These are phyloP conservation scores for Hypolimnas misippus DNA, from an alignment of 2,888 invertebrate species.

Conservation along the genomic window DNA sequence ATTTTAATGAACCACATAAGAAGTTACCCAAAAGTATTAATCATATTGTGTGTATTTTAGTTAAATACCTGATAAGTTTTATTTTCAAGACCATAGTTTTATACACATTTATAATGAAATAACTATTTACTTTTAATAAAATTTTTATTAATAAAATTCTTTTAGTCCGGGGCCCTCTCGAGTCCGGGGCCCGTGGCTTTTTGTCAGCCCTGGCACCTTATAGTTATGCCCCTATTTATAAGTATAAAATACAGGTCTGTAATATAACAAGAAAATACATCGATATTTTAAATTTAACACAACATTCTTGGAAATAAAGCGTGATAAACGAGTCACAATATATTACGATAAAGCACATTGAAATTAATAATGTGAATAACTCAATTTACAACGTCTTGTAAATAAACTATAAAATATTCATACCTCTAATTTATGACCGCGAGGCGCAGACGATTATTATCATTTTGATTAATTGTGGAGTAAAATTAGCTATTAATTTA, in stretches of 20 bases:
- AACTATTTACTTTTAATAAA: too few relatives aligned
- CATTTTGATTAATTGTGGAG: constrained; percentile 35
- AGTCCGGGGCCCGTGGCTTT: too few relatives aligned
- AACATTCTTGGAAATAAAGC: not conserved
- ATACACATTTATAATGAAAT: too few relatives aligned
- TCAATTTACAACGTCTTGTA: constrained; percentile 7
- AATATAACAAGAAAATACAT: not conserved
- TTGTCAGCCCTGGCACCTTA: too few relatives aligned
- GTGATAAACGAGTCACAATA: not conserved
- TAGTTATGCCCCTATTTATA: too few relatives aligned
- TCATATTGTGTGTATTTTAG: too few relatives aligned
- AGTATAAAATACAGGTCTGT: not conserved
- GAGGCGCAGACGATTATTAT: constrained; percentile 33
- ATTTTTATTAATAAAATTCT: too few relatives aligned
- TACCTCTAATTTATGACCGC: constrained; percentile 32
- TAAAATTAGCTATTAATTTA: constrained; percentile 37
- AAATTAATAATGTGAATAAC: constrained; percentile 6
- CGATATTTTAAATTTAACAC: not conserved
- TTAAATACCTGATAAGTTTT: too few relatives aligned
- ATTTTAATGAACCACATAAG: too few relatives aligned
- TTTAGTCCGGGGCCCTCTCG: too few relatives aligned
- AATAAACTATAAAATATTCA: constrained; percentile 28
- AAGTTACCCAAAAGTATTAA: too few relatives aligned
- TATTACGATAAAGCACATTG: not conserved
- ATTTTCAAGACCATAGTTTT: too few relatives aligned